phyloP scores from a whole-genome alignment of 2,113 vertebrate species.

The Ovibos moschatus region DNA sequence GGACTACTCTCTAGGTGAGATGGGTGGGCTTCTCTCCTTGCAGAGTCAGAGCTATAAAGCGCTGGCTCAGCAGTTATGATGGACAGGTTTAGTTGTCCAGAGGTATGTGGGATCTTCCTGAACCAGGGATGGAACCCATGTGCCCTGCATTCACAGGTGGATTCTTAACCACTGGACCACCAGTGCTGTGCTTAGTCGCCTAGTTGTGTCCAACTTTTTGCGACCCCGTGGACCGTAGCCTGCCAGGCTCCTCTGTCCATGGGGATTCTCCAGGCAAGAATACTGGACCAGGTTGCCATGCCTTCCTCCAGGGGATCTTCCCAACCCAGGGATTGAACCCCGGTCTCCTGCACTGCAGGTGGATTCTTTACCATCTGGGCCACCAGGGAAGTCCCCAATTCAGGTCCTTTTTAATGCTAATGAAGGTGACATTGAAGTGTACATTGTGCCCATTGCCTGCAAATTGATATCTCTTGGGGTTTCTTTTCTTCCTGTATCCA shows the following conservation, averaged over 20 bases:
- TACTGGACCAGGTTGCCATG: neutral
- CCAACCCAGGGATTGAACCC: neutral
- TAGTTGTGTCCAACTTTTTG: neutral
- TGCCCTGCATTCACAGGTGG: neutral
- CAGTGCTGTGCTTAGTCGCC: neutral
- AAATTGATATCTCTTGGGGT: neutral
- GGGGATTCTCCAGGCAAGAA: neutral
- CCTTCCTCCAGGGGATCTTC: neutral
- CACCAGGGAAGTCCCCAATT: neutral
- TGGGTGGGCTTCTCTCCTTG: neutral
- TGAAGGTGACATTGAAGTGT: neutral
- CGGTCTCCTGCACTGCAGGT: neutral
- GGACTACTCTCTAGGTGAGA: neutral
- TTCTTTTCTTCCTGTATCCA: neutral
- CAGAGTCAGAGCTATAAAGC: neutral
- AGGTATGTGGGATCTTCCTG: neutral
- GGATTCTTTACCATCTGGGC: neutral
- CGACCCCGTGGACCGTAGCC: neutral
- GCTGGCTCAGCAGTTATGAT: neutral
- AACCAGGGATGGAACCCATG: neutral
- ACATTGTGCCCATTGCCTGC: neutral
- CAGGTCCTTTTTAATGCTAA: neutral
- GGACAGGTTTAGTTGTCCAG: neutral
- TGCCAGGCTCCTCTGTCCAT: neutral
- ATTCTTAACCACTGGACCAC: neutral